phyloP scores from a whole-genome alignment of 1,140 invertebrate genomes.

The Sarcophaga bullata region DNA sequence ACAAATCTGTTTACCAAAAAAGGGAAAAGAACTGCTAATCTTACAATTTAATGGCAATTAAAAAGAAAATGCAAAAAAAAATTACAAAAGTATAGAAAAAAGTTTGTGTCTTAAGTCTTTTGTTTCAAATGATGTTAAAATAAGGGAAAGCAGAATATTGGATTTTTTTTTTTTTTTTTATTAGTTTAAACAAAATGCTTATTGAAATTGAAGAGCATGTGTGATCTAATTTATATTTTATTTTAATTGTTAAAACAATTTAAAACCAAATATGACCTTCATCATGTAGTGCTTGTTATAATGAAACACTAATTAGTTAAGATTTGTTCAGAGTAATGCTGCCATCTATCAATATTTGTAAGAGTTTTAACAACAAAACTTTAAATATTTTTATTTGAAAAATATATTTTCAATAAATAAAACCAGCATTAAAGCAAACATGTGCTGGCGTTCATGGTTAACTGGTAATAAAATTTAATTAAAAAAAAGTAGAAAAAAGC shows the following conservation, averaged over 20 bases:
- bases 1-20: too few relatives aligned
- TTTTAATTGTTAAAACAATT: background rate
- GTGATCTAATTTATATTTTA: too few relatives aligned
- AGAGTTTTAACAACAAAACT: too few relatives aligned
- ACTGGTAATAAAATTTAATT: background rate
- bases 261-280: background rate
- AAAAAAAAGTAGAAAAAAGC: background rate
- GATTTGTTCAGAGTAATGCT: background rate
- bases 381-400: too few relatives aligned
- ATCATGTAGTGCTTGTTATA: background rate
- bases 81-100: too few relatives aligned
- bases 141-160: too few relatives aligned
- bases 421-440: background rate
- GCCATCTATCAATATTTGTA: background rate
- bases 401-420: background rate
- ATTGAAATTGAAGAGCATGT: too few relatives aligned
- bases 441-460: background rate
- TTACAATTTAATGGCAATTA: too few relatives aligned
- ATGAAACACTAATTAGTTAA: background rate
- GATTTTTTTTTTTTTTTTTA: too few relatives aligned
- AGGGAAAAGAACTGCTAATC: too few relatives aligned
- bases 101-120: background rate
- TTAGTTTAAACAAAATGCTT: too few relatives aligned
- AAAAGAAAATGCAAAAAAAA: too few relatives aligned
- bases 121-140: background rate